These are phyloP conservation scores for Oceanites oceanicus DNA, from an alignment of 2,113 vertebrate species.

Conservation along the genomic window DNA sequence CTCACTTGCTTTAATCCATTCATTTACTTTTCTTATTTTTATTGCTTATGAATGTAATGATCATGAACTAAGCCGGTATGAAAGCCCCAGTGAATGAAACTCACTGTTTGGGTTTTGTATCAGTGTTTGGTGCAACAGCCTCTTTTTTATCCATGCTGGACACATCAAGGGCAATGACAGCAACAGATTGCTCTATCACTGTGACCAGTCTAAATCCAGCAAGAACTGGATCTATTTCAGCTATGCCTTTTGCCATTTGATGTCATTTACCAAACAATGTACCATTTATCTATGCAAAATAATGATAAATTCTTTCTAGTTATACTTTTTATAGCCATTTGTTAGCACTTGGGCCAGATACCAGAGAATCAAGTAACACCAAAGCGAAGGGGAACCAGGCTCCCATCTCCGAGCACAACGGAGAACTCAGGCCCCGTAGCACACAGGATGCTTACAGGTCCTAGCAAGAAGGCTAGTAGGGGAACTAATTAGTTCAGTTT, in stretches of 20 bases:
- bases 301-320: neutral
- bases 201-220: neutral
- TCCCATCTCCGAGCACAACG: rapidly evolving
- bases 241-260: neutral
- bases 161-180: neutral
- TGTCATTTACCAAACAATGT: neutral
- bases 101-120: neutral
- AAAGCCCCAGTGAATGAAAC: neutral
- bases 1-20: neutral
- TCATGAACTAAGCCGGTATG: neutral
- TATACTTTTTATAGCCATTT: neutral
- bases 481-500: neutral
- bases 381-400: neutral
- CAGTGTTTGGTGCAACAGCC: neutral
- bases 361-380: neutral
- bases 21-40: conserved; percentile 12
- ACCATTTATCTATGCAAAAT: neutral
- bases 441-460: neutral
- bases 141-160: neutral
- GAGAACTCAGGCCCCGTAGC: rapidly evolving
- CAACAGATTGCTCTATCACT: neutral
- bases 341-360: neutral
- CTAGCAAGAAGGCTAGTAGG: neutral
- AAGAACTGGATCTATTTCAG: neutral
- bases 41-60: neutral